A percentile compares a stretch with the other conserved stretches of the same genome.
phyloP scores from a whole-genome alignment of 2,888 invertebrate species.

The Byasa hedistus region DNA sequence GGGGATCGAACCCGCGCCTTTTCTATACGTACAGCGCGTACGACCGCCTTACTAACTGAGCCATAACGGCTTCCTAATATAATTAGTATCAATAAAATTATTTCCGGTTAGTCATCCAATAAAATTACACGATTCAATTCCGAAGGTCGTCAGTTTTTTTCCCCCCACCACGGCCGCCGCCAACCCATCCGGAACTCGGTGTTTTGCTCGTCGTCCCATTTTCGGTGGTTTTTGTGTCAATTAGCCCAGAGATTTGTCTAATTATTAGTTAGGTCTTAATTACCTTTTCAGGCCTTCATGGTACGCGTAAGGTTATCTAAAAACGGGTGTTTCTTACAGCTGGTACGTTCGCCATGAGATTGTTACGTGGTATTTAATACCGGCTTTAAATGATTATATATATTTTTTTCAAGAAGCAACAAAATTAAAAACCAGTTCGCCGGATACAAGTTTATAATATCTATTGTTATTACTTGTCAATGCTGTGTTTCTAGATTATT shows the following conservation, averaged over 20 bases:
- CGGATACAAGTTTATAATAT: too few species aligned
- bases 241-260: slow-evolving; percentile 25
- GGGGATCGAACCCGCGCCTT: too few species aligned
- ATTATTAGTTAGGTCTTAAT: slow-evolving; percentile 31
- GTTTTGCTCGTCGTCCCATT: slow-evolving; percentile 21
- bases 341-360: too few species aligned
- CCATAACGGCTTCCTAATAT: too few species aligned
- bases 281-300: slow-evolving; percentile 26
- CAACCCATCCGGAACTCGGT: slow-evolving; percentile 26
- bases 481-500: too few species aligned
- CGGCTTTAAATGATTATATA: too few species aligned
- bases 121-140: slow-evolving; percentile 13
- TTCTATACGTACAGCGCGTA: too few species aligned
- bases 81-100: slow-evolving; percentile 1
- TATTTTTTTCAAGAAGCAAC: too few species aligned
- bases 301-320: slow-evolving; percentile 24
- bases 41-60: too few species aligned
- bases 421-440: too few species aligned
- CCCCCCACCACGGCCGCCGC: slow-evolving; percentile 2
- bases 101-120: slow-evolving; percentile 12
- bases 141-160: slow-evolving; percentile 7
- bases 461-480: too few species aligned
- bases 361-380: too few species aligned
- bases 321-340: background rate
- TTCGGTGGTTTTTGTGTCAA: slow-evolving; percentile 27